phyloP scores from a whole-genome alignment of 2,888 invertebrate genomes.

The Stenchaetothrips biformis region DNA sequence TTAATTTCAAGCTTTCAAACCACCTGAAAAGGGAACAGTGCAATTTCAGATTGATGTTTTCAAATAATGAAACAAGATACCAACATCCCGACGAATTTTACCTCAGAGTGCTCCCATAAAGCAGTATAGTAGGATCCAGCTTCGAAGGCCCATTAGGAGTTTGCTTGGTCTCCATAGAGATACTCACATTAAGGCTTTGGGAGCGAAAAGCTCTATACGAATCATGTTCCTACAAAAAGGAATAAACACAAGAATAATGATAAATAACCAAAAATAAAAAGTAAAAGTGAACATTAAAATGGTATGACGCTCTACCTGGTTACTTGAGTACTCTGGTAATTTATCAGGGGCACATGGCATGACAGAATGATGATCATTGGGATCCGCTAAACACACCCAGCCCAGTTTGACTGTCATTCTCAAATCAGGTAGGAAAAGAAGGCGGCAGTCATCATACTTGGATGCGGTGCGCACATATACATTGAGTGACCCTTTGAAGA shows the following conservation, averaged over 20 bases:
- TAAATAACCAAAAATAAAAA: conserved; percentile 23
- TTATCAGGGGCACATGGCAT: conserved; percentile 94
- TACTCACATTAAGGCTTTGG: conserved; percentile 71
- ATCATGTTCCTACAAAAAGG: conserved; percentile 70
- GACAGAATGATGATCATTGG: conserved; percentile 92
- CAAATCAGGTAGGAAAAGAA: conserved; percentile 85
- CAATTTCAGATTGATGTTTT: neutral
- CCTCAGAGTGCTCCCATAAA: conserved; percentile 89
- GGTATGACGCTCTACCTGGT: conserved; percentile 53
- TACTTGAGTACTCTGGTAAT: conserved; percentile 93
- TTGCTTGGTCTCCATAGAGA: conserved; percentile 71
- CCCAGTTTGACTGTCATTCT: conserved; percentile 76
- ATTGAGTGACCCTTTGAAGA: conserved; percentile 88
- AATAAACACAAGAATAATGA: conserved; percentile 25
- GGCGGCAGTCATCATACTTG: conserved; percentile 95
- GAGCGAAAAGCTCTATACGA: conserved; percentile 93
- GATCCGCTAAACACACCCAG: conserved; percentile 89
- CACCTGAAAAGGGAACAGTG: conserved; percentile 53
- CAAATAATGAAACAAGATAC: neutral
- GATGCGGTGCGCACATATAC: conserved; percentile 95
- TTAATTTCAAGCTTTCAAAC: conserved; percentile 92
- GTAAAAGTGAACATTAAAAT: conserved; percentile 12
- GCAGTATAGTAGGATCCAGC: conserved; percentile 64
- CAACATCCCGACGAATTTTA: conserved; percentile 39
- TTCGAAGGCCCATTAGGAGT: conserved; percentile 51